These are phyloP conservation scores for Agrotis segetum DNA, from an alignment of 2,888 invertebrate species.

Conservation along the genomic window DNA sequence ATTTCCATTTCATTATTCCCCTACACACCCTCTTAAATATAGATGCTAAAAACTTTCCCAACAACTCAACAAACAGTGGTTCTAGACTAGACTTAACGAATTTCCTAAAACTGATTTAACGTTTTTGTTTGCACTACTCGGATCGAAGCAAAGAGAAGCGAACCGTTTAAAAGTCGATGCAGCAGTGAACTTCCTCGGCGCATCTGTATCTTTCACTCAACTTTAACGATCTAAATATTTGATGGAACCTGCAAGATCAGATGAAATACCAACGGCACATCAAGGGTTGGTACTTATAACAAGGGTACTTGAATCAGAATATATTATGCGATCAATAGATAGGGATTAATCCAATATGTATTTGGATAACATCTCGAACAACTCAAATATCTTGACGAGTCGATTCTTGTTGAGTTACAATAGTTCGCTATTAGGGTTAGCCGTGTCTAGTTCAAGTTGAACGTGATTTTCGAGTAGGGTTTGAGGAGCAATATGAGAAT, in stretches of 20 bases:
- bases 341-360: slow-evolving; percentile 70
- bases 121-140: slow-evolving; percentile 56
- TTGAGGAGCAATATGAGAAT: slow-evolving; percentile 40
- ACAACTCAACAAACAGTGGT: slow-evolving; percentile 41
- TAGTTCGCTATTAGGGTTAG: slow-evolving; percentile 55
- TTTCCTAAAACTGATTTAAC: slow-evolving; percentile 62
- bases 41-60: slow-evolving; percentile 4
- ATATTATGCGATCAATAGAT: slow-evolving; percentile 85
- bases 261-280: slow-evolving; percentile 83
- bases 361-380: slow-evolving; percentile 68
- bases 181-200: slow-evolving; percentile 74
- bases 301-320: slow-evolving; percentile 87
- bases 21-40: not conserved
- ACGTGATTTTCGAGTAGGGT: slow-evolving; percentile 29
- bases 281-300: slow-evolving; percentile 81
- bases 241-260: slow-evolving; percentile 88
- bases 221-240: slow-evolving; percentile 89
- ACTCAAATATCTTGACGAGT: slow-evolving; percentile 66
- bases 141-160: slow-evolving; percentile 48
- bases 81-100: slow-evolving; percentile 48
- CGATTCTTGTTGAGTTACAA: slow-evolving; percentile 54
- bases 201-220: slow-evolving; percentile 81
- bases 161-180: slow-evolving; percentile 72
- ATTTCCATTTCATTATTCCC: not conserved
- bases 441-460: slow-evolving; percentile 54